Conservation (phyloP, 2,113 vertebrate species). For the Nycticorax nycticorax region DNA sequence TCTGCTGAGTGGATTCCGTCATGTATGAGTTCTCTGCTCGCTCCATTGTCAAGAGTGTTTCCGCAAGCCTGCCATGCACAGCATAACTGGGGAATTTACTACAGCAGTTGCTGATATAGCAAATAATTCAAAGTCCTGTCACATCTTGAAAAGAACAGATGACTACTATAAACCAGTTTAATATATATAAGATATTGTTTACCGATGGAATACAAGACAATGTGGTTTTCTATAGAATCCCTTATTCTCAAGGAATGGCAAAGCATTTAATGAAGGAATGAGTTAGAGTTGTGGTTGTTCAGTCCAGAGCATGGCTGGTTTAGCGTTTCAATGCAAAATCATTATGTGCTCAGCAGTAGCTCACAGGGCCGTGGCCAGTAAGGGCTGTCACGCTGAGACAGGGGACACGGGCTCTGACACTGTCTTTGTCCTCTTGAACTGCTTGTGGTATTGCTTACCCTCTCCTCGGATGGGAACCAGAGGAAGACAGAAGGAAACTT, state of each 20-base stretch:
- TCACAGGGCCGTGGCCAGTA: background rate
- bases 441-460: background rate
- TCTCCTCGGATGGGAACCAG: background rate
- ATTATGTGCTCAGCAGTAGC: background rate
- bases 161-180: slow-evolving; percentile 18
- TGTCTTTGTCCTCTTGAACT: background rate
- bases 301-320: background rate
- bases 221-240: slow-evolving; percentile 4
- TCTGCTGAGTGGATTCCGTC: slow-evolving; percentile 32
- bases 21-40: slow-evolving; percentile 38
- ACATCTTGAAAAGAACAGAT: slow-evolving; percentile 47
- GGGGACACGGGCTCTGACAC: background rate
- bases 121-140: slow-evolving; percentile 48
- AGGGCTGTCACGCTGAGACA: background rate
- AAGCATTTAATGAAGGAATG: slow-evolving; percentile 26
- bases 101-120: slow-evolving; percentile 1
- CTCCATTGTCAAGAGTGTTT: slow-evolving; percentile 52
- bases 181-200: slow-evolving; percentile 37
- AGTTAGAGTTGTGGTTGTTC: slow-evolving; percentile 18
- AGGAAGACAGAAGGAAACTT: background rate
- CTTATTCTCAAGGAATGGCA: slow-evolving; percentile 14
- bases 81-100: slow-evolving; percentile 29
- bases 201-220: background rate
- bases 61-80: background rate
- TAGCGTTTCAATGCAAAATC: background rate